Base-by-base conservation (phyloP, 2,113 vertebrate genomes). In the Thamnaconus septentrionalis region DNA sequence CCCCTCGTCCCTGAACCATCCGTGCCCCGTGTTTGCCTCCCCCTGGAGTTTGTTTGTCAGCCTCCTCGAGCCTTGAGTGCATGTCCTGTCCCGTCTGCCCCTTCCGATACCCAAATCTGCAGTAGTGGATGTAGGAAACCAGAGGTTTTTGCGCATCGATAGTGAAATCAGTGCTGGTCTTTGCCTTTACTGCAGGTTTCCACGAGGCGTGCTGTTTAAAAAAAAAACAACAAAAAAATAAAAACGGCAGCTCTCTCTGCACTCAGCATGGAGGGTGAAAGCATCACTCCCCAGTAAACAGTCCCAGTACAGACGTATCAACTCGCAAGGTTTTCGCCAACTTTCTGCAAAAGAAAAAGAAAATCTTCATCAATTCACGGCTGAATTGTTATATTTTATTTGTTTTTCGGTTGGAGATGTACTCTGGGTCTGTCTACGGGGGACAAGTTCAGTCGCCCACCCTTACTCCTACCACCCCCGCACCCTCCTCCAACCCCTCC, bases 261-360 rank as follows among this genome's bases (percentile, higher is more conserved):
- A 85, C 79, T 81, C 67, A 85, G 90, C 89, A 89, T 89, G 87
- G 90, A 80, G 78, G 82, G 73, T 85, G 83, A 81, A 80, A 80
- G 73, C 79, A 77, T 77, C 82, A 51, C 81, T 92, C 91, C 91
- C 90, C 88, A 81, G 90, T 92, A 90, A 85, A 91, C 91, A 91
- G 91, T 85, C 88, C 90, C 87, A 87, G 79, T 66, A 76, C 74
- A 75, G 18, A 31, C 18, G 18, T 31, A 31, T 31, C 18, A 31
- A 31, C 18, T 31, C 18, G 18, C 18, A 31, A 31, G 18, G 18
- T 31, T 31, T 31, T 31, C 18, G 18, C 18, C 18, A 31, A 31
- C 18, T 31, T 31, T 31, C 18, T 31, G 18, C 18, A 31, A 31
- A 31, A 31, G 18, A 31, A 31, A 31, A 31, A 12, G 50, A 52